phyloP scores from a whole-genome alignment of 2,888 invertebrate species.

The Pristionchus fissidentatus region DNA sequence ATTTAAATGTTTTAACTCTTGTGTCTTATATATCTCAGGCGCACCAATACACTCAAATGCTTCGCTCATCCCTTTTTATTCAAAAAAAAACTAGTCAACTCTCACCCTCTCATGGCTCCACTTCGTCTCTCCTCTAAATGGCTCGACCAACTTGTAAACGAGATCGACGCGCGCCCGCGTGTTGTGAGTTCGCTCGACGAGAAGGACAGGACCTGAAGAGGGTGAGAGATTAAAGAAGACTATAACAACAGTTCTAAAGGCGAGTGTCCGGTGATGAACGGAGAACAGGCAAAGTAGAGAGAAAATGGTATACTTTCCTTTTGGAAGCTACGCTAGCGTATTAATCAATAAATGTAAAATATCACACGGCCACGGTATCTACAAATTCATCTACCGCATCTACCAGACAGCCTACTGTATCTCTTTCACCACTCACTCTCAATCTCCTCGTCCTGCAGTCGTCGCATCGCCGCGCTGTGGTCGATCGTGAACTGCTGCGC shows the following conservation, averaged over 20 bases:
- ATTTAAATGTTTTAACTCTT: neutral
- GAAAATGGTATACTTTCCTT: no score
- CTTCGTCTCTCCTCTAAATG: constrained; percentile 31
- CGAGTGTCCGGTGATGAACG: no score
- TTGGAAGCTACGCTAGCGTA: no score
- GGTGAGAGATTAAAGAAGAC: neutral
- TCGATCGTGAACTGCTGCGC: neutral
- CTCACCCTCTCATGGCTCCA: constrained; percentile 35
- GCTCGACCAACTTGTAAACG: constrained; percentile 34
- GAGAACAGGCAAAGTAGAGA: no score
- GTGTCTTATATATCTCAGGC: neutral
- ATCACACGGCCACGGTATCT: no score
- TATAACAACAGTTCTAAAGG: neutral
- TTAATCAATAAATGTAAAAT: no score
- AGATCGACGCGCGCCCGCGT: constrained; percentile 29
- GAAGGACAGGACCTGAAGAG: neutral
- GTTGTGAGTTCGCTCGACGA: neutral
- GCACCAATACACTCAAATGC: neutral
- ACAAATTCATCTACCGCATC: no score
- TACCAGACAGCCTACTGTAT: no score
- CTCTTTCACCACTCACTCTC: neutral
- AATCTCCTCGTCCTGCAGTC: neutral
- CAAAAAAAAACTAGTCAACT: neutral
- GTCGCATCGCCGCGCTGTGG: neutral
- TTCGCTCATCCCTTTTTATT: neutral